Base-by-base conservation (phyloP, 2,888 invertebrate species). In the Sepiola atlantica region DNA sequence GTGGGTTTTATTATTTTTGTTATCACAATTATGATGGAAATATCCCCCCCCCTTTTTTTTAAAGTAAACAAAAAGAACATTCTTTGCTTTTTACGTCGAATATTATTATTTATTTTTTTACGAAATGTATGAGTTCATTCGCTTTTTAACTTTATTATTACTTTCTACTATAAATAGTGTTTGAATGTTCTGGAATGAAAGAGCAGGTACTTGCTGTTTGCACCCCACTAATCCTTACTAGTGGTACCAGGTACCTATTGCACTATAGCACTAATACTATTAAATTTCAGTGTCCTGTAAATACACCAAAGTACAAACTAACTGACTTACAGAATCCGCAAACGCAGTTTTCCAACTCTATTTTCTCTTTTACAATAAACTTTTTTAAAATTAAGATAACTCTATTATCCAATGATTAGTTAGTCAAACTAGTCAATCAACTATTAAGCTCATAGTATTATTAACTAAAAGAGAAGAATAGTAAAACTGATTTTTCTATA, bases 181-280 rank as follows among this genome's bases (percentile, higher is more conserved):
- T 77, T 32, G n/a, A n/a, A n/a, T n/a, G n/a, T 77, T 77, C n/a
- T 77, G n/a, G n/a, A n/a, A 77, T 77, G 77, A 77, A 77, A 77
- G 77, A 16, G n/a, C n/a, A n/a, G 45, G 45, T 45, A 8, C n/a
- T 32, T 32, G n/a, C 77, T 77, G n/a, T 18, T 77, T 77, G n/a
- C 77, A 77, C 77, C 8, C 45, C n/a, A n/a, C 77, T 77, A 77
- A 45, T n/a, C 77, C 77, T n/a, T 77, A n/a, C n/a, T 77, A 77
- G n/a, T 77, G 77, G n/a, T 77, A 77, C n/a, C 45, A n/a, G n/a
- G n/a, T n/a, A n/a, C n/a, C n/a, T 77, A 61, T 61, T 77, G 18
- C 77, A n/a, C 16, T 24, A 45, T 77, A 61, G 61, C 28, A 61
- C 24, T 61, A 77, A n/a, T 77, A 32, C 32, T 77, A 77, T n/a